Evolutionary conservation across 2,113 vertebrate species (phyloP).

Genomic region (Galemys pyrenaicus): DNA sequence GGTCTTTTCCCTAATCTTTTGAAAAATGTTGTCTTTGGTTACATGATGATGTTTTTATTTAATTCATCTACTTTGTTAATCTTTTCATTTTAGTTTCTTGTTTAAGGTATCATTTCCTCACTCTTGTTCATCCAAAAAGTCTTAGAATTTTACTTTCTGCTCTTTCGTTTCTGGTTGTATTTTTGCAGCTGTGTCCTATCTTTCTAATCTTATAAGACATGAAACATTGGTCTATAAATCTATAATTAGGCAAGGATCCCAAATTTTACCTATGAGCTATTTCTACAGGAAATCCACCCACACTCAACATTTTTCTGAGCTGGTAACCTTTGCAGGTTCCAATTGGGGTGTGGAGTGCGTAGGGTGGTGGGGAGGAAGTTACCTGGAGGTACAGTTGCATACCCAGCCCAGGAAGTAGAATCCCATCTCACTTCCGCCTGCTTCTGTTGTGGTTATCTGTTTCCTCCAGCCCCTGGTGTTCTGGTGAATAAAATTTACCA

Average conservation of each 20-base stretch:
- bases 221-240: neutral
- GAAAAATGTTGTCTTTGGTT: neutral
- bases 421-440: neutral
- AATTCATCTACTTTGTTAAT: neutral
- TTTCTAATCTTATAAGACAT: neutral
- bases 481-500: conserved; percentile 22
- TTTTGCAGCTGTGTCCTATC: neutral
- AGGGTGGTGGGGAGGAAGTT: neutral
- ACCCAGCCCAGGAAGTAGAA: neutral
- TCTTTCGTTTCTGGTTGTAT: neutral
- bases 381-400: neutral
- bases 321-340: neutral
- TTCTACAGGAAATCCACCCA: neutral
- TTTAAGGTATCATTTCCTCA: neutral
- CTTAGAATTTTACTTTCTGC: neutral
- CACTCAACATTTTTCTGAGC: neutral
- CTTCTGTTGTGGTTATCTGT: neutral
- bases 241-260: neutral
- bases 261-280: neutral
- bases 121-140: neutral
- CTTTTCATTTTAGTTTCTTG: neutral
- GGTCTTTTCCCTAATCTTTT: neutral
- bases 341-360: neutral
- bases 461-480: neutral
- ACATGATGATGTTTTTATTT: neutral